Evolutionary conservation across 2,113 vertebrate genomes (phyloP).

Genomic region (Rafetus swinhoei): DNA sequence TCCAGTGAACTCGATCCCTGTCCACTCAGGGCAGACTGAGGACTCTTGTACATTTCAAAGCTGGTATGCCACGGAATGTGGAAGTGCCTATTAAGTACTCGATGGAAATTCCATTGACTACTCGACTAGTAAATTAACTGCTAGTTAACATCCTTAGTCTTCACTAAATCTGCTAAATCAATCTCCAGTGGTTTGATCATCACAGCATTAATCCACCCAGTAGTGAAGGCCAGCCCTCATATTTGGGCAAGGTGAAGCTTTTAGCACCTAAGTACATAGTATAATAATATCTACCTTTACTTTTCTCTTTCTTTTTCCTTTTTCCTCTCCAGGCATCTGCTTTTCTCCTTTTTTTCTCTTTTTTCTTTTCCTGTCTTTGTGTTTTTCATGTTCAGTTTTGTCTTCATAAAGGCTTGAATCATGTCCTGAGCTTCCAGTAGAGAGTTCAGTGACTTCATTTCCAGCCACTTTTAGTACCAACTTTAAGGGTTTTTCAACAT

Average conservation of each 20-base stretch:
- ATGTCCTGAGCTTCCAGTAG: conserved; percentile 87
- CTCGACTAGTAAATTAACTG: no score
- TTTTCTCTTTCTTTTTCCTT: conserved; percentile 85
- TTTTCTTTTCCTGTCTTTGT: conserved; percentile 94
- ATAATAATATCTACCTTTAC: conserved; percentile 41
- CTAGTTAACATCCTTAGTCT: no score
- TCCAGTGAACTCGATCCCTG: no score
- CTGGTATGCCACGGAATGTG: no score
- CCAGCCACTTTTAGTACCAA: conserved; percentile 97
- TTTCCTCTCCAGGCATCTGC: conserved; percentile 85
- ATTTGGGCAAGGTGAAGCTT: neutral
- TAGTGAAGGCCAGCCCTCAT: neutral
- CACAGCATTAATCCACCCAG: no score
- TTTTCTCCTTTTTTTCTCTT: conserved; percentile 96
- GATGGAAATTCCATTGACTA: no score
- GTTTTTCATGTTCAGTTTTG: conserved; percentile 88
- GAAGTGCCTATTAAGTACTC: no score
- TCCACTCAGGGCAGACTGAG: no score
- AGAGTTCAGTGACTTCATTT: conserved; percentile 90
- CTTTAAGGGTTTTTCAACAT: conserved; percentile 91
- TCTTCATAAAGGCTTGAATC: conserved; percentile 83
- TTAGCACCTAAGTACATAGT: neutral
- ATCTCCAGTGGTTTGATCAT: no score
- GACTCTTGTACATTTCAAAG: no score
- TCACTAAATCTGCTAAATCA: no score